A percentile compares a stretch with the other conserved stretches of the same genome.
These are phyloP conservation scores for Morus bassanus DNA, from an alignment of 2,797 vertebrate genomes.

Conservation along the genomic window DNA sequence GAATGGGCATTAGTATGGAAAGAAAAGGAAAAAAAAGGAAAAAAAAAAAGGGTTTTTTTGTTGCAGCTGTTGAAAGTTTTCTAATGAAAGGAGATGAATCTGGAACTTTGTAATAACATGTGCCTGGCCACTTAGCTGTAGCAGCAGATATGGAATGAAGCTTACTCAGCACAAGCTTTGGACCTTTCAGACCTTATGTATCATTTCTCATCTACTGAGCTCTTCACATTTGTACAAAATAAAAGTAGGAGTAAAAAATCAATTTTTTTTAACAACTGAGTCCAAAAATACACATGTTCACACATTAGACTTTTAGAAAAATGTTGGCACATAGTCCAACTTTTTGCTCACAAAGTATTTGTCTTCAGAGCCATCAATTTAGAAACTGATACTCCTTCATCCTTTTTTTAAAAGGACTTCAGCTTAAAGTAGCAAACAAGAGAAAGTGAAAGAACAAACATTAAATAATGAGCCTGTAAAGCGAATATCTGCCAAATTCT, in stretches of 20 bases:
- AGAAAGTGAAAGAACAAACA: constrained; percentile 5
- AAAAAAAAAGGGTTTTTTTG: not conserved
- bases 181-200: constrained; percentile 43
- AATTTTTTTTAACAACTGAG: not conserved
- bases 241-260: not conserved
- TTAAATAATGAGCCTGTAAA: constrained; percentile 49
- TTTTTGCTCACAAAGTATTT: not conserved
- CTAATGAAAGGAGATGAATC: constrained; percentile 46
- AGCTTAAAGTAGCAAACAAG: constrained; percentile 35
- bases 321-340: not conserved
- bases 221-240: not conserved
- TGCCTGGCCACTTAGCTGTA: not conserved
- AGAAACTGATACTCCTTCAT: not conserved
- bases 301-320: not conserved
- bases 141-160: constrained; percentile 3
- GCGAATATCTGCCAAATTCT: constrained; percentile 15
- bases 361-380: constrained; percentile 38
- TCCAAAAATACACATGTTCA: not conserved
- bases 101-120: constrained; percentile 25
- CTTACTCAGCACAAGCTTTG: constrained; percentile 31
- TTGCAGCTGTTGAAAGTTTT: not conserved
- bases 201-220: constrained; percentile 15
- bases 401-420: constrained; percentile 2
- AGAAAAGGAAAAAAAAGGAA: not conserved
- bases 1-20: not conserved